These are phyloP conservation scores for Eurytemora carolleeae DNA, from an alignment of 1,140 invertebrate genomes.

Conservation along the genomic window DNA sequence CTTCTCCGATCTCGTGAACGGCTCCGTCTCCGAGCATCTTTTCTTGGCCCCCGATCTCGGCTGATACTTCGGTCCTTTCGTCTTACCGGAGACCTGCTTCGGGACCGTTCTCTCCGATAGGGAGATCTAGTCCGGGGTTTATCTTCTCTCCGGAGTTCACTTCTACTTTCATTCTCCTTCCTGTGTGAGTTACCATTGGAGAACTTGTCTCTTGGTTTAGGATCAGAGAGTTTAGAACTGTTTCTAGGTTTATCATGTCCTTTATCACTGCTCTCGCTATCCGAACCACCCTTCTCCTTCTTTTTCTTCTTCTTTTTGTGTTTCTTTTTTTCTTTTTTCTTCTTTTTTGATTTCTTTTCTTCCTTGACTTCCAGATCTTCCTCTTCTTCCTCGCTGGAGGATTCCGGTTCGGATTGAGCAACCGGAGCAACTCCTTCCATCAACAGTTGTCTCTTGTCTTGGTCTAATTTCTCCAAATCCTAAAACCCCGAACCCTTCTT, in stretches of 20 bases:
- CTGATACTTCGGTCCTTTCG: neutral
- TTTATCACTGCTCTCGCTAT: neutral
- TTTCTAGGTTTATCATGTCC: neutral
- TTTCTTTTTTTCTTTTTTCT: neutral
- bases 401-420: neutral
- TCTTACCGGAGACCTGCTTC: neutral
- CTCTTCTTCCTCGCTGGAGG: neutral
- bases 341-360: neutral
- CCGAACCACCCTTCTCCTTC: neutral
- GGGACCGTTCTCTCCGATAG: neutral
- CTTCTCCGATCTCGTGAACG: neutral
- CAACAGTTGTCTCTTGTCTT: constrained; percentile 11
- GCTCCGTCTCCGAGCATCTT: neutral
- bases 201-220: neutral
- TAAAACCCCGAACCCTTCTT: too few species aligned
- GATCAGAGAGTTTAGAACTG: neutral
- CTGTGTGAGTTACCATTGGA: neutral
- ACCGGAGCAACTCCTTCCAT: constrained; percentile 8
- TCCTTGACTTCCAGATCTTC: neutral
- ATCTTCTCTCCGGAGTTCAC: neutral
- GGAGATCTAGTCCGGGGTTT: too few species aligned
- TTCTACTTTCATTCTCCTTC: neutral
- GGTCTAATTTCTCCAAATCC: constrained; percentile 10
- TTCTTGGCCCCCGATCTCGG: neutral
- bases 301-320: neutral